These are phyloP conservation scores for Pimephales promelas DNA, from an alignment of 2,113 vertebrate species.

Conservation along the genomic window DNA sequence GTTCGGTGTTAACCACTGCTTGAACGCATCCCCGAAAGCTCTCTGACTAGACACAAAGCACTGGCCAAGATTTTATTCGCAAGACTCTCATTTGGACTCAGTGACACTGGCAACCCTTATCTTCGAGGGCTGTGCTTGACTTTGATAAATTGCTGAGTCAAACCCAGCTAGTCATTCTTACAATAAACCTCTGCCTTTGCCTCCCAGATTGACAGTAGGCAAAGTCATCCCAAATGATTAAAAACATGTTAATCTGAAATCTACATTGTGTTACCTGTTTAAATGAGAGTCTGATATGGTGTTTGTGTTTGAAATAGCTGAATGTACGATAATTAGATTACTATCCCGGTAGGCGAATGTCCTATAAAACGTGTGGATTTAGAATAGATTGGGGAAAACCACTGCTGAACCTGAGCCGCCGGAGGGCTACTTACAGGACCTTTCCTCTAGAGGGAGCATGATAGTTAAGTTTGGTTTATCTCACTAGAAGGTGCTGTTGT, in stretches of 20 bases:
- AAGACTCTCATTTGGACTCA: slow-evolving; percentile 31
- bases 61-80: neutral
- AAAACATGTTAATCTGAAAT: neutral
- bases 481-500: slow-evolving; percentile 52
- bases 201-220: neutral
- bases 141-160: neutral
- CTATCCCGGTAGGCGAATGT: slow-evolving; percentile 42
- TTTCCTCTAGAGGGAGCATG: slow-evolving; percentile 45
- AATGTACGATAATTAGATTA: neutral
- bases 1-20: slow-evolving; percentile 67
- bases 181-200: neutral
- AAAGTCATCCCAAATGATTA: neutral
- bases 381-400: neutral
- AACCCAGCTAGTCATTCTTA: neutral
- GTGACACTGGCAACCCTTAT: neutral
- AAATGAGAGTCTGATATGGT: slow-evolving; percentile 19
- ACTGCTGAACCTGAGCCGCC: slow-evolving; percentile 31
- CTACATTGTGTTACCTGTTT: neutral
- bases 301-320: slow-evolving; percentile 40
- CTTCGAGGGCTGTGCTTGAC: neutral
- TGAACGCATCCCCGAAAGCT: slow-evolving; percentile 57
- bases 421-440: slow-evolving; percentile 61
- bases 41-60: slow-evolving; percentile 12
- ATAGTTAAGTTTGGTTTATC: slow-evolving; percentile 29
- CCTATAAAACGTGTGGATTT: slow-evolving; percentile 66